Percentiles rank a stretch among this genome's conserved stretches.
These are phyloP conservation scores for Steinernema feltiae DNA, from an alignment of 1,140 invertebrate genomes.

Conservation along the genomic window DNA sequence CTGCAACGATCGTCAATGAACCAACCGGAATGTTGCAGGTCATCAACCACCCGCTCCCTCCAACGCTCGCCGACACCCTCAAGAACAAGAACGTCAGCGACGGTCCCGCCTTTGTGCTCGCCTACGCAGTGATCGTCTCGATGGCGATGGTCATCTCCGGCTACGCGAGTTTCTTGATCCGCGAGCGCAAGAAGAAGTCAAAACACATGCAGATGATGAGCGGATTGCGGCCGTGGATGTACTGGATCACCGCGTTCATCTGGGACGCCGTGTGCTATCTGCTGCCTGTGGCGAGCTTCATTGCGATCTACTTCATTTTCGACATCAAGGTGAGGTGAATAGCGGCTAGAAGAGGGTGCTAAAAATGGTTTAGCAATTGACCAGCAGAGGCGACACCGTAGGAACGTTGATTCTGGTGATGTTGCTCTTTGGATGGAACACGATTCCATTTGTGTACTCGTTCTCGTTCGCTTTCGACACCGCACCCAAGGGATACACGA, in stretches of 20 bases:
- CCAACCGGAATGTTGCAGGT: background rate
- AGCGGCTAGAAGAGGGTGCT: background rate
- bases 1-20: background rate
- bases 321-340: slow-evolving; percentile 22
- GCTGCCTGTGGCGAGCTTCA: slow-evolving; percentile 22
- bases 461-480: slow-evolving; percentile 43
- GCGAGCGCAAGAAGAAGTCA: slow-evolving; percentile 15
- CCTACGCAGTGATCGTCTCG: slow-evolving; percentile 2
- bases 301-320: slow-evolving; percentile 32
- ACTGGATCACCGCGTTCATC: background rate
- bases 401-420: slow-evolving; percentile 26
- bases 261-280: slow-evolving; percentile 58
- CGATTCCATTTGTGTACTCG: slow-evolving; percentile 46
- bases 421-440: slow-evolving; percentile 44
- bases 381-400: slow-evolving; percentile 16
- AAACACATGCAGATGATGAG: slow-evolving; percentile 21
- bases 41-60: slow-evolving; percentile 6
- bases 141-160: slow-evolving; percentile 19
- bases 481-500: slow-evolving; percentile 48
- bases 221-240: background rate
- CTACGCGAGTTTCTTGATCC: slow-evolving; percentile 17
- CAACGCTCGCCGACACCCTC: slow-evolving; percentile 4
- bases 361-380: slow-evolving; percentile 6
- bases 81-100: slow-evolving; percentile 18
- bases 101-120: background rate